Evolutionary conservation across 2,888 invertebrate genomes (phyloP), one percentile per base, ranked within the genome.

Genomic region (Megastigmus dorsalis): DNA sequence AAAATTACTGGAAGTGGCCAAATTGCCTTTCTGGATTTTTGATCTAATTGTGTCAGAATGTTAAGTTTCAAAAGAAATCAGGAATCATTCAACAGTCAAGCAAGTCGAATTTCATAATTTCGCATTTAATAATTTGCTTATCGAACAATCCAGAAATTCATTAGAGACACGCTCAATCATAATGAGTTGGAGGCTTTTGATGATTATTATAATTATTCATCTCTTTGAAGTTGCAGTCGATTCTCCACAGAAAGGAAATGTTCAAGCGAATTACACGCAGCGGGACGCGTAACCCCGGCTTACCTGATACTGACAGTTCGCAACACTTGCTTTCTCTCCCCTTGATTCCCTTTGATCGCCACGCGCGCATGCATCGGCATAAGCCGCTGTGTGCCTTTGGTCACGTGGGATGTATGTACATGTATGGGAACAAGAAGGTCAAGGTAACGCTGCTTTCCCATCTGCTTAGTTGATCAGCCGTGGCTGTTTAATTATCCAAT

Each of bases 291-390:
- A 45, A 50, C 15, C 30, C 18, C 36, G 41, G 70, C 23, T 36
- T 79, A 78, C 70, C 82, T 82, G 82, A 66, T 52, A 43, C 79
- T 81, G 82, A 82, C 82, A 82, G 81, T 79, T 63, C 60, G 82
- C 76, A 80, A 79, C 82, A 79, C 82, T 82, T 77, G 82, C 78
- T 65, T 48, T 55, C 63, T 55, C 63, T 45, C 66, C 54, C 67
- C 75, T 79, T 81, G 80, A 80, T 82, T 78, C 78, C 76, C 82
- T 82, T 82, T 82, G 82, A 82, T 79, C 79, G 48, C 23, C n/a
- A n/a, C n/a, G n/a, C n/a, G n/a, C n/a, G n/a, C n/a, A n/a, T n/a
- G n/a, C n/a, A n/a, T n/a, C 59, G 10, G 23, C 45, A 23, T 23
- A 41, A 43, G 67, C 45, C 45, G 30, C 30, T 43, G 30, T 54